phyloP scores from a whole-genome alignment of 1,140 invertebrate genomes.

The Callitettix versicolor region DNA sequence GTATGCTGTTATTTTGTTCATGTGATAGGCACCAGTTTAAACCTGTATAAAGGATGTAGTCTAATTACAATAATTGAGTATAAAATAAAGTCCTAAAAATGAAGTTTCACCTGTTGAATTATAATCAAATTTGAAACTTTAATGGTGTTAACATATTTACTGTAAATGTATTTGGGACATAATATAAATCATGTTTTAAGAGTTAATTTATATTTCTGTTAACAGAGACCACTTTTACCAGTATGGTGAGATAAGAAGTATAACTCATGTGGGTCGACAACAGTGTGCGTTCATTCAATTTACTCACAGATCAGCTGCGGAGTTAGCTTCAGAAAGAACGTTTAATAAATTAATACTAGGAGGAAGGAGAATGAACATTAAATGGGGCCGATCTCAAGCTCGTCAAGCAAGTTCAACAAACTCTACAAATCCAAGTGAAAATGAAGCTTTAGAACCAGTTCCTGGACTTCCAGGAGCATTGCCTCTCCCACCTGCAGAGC shows the following conservation, averaged over 20 bases:
- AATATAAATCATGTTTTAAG: no score
- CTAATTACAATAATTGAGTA: no score
- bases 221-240: slow-evolving; percentile 90
- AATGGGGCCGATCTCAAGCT: slow-evolving; percentile 91
- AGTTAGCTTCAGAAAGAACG: slow-evolving; percentile 88
- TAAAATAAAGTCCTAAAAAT: no score
- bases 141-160: no score
- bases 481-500: slow-evolving; percentile 64
- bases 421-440: slow-evolving; percentile 32
- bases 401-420: slow-evolving; percentile 30
- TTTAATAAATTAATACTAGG: slow-evolving; percentile 91
- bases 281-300: slow-evolving; percentile 98
- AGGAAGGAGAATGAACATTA: slow-evolving; percentile 81
- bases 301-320: slow-evolving; percentile 77
- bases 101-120: no score
- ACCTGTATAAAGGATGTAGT: no score
- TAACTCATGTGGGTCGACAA: slow-evolving; percentile 84
- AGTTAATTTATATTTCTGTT: slow-evolving; percentile 21
- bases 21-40: no score
- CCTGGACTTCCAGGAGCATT: slow-evolving; percentile 74
- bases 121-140: no score
- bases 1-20: no score
- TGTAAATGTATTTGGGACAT: no score
- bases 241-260: slow-evolving; percentile 93
- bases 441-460: slow-evolving; percentile 62